Conservation (phyloP, 2,888 invertebrate genomes). For the Meghimatium bilineatum region DNA sequence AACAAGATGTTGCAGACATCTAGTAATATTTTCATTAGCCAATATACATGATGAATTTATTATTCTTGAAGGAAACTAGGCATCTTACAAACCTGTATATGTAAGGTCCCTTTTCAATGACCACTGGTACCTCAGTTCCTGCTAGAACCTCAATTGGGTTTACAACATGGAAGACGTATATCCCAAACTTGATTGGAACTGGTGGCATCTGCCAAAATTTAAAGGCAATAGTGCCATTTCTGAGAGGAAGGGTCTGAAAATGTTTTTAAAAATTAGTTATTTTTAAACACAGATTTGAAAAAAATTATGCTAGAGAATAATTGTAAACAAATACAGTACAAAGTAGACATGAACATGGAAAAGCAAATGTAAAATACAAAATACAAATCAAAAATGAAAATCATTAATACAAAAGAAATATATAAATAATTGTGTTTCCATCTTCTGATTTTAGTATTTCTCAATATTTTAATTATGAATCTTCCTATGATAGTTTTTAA, state of each 20-base stretch:
- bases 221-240: constrained; percentile 77
- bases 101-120: constrained; percentile 61
- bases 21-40: too few species aligned
- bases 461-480: too few species aligned
- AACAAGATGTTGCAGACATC: too few species aligned
- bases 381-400: not conserved
- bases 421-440: too few species aligned
- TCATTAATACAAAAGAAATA: too few species aligned
- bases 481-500: too few species aligned
- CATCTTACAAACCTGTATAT: constrained; percentile 65
- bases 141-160: constrained; percentile 60
- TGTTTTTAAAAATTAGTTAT: too few species aligned
- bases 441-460: too few species aligned
- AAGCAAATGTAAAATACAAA: not conserved
- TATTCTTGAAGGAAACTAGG: too few species aligned
- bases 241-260: constrained; percentile 33
- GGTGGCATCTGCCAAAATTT: constrained; percentile 85
- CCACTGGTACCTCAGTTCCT: constrained; percentile 51
- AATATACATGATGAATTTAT: too few species aligned
- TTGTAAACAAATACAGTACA: not conserved
- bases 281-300: too few species aligned
- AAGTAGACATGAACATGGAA: not conserved
- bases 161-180: constrained; percentile 70
- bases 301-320: not conserved
- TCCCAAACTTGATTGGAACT: constrained; percentile 63